phyloP scores from a whole-genome alignment of 2,888 invertebrate genomes.

The Liopterus haemorrhoidalis region DNA sequence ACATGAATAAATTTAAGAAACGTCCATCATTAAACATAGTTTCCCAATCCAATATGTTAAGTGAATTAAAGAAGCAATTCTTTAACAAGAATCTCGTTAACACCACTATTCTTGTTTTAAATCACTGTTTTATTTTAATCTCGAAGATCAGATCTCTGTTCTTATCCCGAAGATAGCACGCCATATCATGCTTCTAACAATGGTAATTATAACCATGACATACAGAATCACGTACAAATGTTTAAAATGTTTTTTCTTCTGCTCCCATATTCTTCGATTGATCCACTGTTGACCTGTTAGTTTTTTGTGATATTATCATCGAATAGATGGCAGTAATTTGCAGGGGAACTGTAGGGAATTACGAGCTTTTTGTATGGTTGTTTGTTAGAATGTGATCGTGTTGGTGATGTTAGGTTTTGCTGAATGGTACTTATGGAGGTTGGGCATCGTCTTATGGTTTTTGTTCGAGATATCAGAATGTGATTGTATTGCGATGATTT shows the following conservation, averaged over 20 bases:
- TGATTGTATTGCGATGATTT: no score
- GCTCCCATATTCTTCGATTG: slow-evolving; percentile 10
- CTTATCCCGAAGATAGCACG: no score
- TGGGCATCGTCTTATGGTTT: no score
- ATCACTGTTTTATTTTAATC: no score
- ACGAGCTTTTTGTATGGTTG: slow-evolving; percentile 4
- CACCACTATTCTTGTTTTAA: no score
- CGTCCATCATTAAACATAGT: no score
- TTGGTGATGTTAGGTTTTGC: background rate
- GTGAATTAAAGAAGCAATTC: no score
- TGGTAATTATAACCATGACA: slow-evolving; percentile 24
- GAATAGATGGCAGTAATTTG: slow-evolving; percentile 1
- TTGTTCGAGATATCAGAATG: slow-evolving; percentile 1
- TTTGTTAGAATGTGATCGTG: slow-evolving; percentile 2
- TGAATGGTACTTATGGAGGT: no score
- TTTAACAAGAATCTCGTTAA: no score
- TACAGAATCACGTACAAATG: slow-evolving; percentile 22
- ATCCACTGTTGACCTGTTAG: slow-evolving; percentile 1
- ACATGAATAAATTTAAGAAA: no score
- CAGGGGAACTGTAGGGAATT: slow-evolving; percentile 2
- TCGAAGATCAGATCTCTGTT: no score
- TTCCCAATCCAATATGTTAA: no score
- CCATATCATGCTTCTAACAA: slow-evolving; percentile 22
- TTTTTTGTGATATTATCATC: background rate
- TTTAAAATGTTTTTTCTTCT: slow-evolving; percentile 16